Conservation (phyloP, 2,888 invertebrate genomes). For the Eilema sororculum region DNA sequence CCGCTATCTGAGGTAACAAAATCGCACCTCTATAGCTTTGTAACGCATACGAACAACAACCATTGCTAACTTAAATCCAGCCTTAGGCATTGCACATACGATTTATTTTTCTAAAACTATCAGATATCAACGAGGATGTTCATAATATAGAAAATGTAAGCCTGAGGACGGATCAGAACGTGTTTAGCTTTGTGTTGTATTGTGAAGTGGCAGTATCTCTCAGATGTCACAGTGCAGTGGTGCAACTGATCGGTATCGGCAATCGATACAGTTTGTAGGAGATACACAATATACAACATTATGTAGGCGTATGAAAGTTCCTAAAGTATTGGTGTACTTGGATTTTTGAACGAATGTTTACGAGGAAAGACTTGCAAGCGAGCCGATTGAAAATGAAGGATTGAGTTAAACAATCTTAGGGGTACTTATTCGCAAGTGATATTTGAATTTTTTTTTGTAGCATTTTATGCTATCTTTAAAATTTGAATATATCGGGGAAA, state of each 20-base stretch:
- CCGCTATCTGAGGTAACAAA: slow-evolving; percentile 12
- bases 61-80: slow-evolving; percentile 33
- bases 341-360: neutral
- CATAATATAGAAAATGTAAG: slow-evolving; percentile 52
- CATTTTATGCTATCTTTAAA: no score
- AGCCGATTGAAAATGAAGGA: neutral
- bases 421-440: neutral
- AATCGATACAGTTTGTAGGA: slow-evolving; percentile 29
- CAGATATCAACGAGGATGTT: slow-evolving; percentile 40
- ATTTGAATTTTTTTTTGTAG: no score
- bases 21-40: slow-evolving; percentile 27
- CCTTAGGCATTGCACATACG: slow-evolving; percentile 32
- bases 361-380: neutral
- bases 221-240: slow-evolving; percentile 22
- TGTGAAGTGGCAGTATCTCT: slow-evolving; percentile 38
- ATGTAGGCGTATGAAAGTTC: neutral
- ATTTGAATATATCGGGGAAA: no score
- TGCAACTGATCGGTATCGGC: slow-evolving; percentile 44
- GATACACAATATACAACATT: no score
- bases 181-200: slow-evolving; percentile 51
- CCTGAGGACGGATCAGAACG: slow-evolving; percentile 47
- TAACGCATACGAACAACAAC: slow-evolving; percentile 33
- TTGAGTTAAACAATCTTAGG: no score
- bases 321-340: neutral
- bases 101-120: slow-evolving; percentile 34